phyloP scores from a whole-genome alignment of 2,888 invertebrate species.

The Amiota minor region DNA sequence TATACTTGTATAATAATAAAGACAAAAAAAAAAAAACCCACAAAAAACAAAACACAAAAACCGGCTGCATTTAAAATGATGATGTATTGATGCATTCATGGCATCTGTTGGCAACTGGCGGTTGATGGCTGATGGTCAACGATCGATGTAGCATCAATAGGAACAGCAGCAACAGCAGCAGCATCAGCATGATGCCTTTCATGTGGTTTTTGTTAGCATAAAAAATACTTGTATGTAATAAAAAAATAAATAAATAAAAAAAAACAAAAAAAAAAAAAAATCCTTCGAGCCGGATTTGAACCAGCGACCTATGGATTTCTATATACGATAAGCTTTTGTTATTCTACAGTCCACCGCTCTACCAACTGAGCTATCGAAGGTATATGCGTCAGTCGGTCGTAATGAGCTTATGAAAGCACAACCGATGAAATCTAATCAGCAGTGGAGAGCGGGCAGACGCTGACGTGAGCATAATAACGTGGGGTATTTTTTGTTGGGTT shows the following conservation, averaged over 20 bases:
- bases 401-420: not conserved
- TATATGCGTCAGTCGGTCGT: not conserved
- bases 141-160: conserved; percentile 27
- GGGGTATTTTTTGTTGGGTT: no score
- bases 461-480: no score
- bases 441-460: not conserved
- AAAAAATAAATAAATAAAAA: conserved; percentile 12
- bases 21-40: conserved; percentile 61
- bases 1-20: conserved; percentile 37
- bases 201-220: conserved; percentile 17
- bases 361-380: conserved; percentile 67
- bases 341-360: conserved; percentile 64
- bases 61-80: conserved; percentile 32
- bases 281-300: conserved; percentile 66
- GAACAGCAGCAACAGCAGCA: conserved; percentile 40
- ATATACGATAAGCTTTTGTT: not conserved
- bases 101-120: conserved; percentile 54
- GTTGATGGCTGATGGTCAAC: no score
- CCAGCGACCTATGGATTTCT: conserved; percentile 65
- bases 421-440: conserved; percentile 49
- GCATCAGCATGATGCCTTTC: conserved; percentile 57
- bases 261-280: conserved; percentile 21
- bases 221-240: not conserved
- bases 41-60: conserved; percentile 42
- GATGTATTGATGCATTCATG: conserved; percentile 59